A percentile compares a stretch with the other conserved stretches of the same genome.
Evolutionary conservation across 2,888 invertebrate species (phyloP).

Genomic region (Nudaria mundana): DNA sequence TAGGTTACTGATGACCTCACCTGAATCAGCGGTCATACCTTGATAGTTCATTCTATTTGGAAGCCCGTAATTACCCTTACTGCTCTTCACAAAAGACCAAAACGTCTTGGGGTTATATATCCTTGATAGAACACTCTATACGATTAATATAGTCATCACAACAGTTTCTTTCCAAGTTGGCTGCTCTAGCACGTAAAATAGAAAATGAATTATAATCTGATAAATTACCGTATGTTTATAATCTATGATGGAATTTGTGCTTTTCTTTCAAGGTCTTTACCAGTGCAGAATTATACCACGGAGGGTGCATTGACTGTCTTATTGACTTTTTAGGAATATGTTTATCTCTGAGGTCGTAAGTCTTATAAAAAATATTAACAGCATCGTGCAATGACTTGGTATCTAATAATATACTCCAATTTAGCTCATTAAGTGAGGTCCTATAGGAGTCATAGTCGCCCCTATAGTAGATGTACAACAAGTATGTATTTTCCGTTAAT

Average conservation of each 20-base stretch:
- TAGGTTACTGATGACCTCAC: background rate
- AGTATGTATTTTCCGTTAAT: too few species aligned
- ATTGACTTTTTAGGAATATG: background rate
- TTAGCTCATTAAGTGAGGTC: too few species aligned
- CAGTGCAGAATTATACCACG: background rate
- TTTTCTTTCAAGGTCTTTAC: too few species aligned
- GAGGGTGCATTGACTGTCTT: background rate
- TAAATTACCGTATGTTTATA: background rate
- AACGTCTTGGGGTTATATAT: background rate
- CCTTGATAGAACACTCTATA: background rate
- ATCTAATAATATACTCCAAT: too few species aligned
- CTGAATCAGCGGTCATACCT: background rate
- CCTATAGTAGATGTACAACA: too few species aligned
- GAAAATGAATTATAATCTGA: background rate
- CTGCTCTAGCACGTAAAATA: background rate
- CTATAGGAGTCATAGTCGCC: too few species aligned
- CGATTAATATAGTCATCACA: background rate
- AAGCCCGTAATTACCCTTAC: too few species aligned
- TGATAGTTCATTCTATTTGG: background rate
- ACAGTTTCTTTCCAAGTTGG: background rate
- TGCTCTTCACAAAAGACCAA: background rate
- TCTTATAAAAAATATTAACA: background rate
- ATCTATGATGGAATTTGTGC: too few species aligned
- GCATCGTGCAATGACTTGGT: conserved; percentile 1
- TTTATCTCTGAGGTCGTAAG: conserved; percentile 2